Evolutionary conservation across 92 coral and sea anemone species (phyloP).

Genomic region (Porites rus): DNA sequence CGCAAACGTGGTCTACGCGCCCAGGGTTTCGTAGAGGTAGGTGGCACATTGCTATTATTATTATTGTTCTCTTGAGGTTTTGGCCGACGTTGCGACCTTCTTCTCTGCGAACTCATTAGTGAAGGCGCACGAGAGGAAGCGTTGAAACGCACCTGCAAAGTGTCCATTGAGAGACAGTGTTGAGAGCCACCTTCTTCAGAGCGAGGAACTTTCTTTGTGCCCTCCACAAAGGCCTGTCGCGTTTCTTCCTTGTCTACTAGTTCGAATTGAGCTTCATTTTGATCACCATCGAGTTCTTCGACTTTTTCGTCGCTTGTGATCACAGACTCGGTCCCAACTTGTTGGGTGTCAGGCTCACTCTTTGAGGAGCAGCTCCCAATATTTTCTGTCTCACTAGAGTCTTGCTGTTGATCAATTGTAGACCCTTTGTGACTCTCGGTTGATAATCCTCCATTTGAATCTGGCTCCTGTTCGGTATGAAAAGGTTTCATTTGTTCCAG

Average conservation of each 20-base stretch:
- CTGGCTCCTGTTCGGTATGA: neutral
- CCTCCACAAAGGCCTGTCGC: constrained; percentile 66
- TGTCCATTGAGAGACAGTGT: constrained; percentile 58
- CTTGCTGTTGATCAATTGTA: neutral
- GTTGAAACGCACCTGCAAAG: constrained; percentile 47
- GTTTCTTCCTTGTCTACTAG: constrained; percentile 69
- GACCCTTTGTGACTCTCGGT: neutral
- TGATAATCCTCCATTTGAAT: neutral
- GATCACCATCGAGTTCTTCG: neutral
- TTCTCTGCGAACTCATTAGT: constrained; percentile 65
- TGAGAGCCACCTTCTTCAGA: neutral
- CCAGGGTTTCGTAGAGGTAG: constrained; percentile 30
- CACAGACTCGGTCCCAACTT: neutral
- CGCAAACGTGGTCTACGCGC: constrained; percentile 73
- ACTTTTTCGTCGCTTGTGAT: neutral
- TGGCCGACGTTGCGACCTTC: constrained; percentile 60
- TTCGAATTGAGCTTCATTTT: constrained; percentile 57
- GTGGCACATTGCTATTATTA: neutral
- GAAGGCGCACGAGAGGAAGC: constrained; percentile 64
- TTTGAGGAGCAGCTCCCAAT: neutral
- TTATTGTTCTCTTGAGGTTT: neutral
- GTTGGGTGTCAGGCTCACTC: neutral
- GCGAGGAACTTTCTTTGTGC: constrained; percentile 30
- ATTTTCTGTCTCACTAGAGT: neutral
- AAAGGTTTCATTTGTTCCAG: neutral